Conservation (phyloP, 2,113 vertebrate species). For the Dicrurus megarhynchus region DNA sequence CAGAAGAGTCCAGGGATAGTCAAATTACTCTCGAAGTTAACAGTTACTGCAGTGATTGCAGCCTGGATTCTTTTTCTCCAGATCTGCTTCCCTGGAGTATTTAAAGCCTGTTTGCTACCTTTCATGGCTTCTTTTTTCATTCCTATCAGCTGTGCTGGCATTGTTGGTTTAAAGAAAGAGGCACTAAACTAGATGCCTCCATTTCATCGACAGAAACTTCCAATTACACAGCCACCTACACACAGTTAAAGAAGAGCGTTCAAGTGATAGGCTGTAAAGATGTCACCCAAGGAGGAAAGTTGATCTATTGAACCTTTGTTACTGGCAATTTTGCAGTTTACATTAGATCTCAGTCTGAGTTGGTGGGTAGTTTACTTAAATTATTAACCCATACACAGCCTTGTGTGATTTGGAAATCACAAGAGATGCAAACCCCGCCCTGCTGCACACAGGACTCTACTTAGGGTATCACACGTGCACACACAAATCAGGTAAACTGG, state of each 20-base stretch:
- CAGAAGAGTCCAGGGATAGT: not conserved
- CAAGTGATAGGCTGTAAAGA: not conserved
- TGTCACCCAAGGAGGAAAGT: not conserved
- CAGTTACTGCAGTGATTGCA: not conserved
- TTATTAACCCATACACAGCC: not conserved
- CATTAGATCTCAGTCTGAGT: not conserved
- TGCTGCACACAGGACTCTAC: not conserved
- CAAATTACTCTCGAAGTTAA: not conserved
- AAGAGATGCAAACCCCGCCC: not conserved
- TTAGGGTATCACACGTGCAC: accelerated
- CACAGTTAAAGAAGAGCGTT: not conserved
- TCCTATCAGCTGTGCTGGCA: not conserved
- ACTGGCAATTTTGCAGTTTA: not conserved
- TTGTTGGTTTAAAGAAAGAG: not conserved
- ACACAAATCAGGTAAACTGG: not conserved
- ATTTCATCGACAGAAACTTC: not conserved
- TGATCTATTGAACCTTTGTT: not conserved
- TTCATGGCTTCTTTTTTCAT: not conserved
- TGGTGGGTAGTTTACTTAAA: not conserved
- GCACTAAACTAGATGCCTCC: not conserved
- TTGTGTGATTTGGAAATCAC: not conserved
- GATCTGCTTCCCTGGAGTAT: not conserved
- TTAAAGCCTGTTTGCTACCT: not conserved
- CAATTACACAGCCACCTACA: not conserved
- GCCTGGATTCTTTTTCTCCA: not conserved